Conservation (phyloP, 2,797 vertebrate genomes). For the Oceanodroma leucorhoa region DNA sequence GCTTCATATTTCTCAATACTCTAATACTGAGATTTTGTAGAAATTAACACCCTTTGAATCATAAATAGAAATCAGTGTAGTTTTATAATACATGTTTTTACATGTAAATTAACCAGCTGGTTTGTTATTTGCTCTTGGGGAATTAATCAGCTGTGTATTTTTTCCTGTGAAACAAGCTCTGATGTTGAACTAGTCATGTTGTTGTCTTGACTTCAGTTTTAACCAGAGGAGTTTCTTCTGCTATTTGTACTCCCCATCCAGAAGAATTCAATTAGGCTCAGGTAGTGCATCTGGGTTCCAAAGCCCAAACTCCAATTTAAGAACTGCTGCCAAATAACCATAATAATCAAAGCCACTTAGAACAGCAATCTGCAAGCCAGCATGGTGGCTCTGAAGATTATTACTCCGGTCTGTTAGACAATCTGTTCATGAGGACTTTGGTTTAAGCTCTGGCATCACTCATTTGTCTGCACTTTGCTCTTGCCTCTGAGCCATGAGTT, state of each 20-base stretch:
- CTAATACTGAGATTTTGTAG: not conserved
- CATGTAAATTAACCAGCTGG: not conserved
- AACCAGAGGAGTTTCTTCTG: not conserved
- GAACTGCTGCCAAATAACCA: slow-evolving; percentile 53
- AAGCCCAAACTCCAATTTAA: slow-evolving; percentile 48
- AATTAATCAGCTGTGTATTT: not conserved
- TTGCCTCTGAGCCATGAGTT: slow-evolving; percentile 31
- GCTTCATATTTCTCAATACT: not conserved
- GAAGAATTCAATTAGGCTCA: slow-evolving; percentile 27
- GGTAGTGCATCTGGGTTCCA: not conserved
- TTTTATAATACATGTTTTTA: not conserved
- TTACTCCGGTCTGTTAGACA: slow-evolving; percentile 65
- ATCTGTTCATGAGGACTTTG: slow-evolving; percentile 63
- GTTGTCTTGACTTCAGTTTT: not conserved
- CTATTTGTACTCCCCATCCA: not conserved
- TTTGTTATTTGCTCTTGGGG: not conserved
- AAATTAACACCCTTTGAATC: not conserved
- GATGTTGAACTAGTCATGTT: not conserved
- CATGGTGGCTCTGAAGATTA: slow-evolving; percentile 65
- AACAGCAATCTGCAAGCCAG: slow-evolving; percentile 68
- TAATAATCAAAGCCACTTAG: slow-evolving; percentile 67
- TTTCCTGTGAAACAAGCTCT: not conserved
- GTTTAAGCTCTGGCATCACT: slow-evolving; percentile 46
- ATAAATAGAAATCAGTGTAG: not conserved
- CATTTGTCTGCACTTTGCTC: slow-evolving; percentile 59